Evolutionary conservation across 2,888 invertebrate genomes (phyloP).

Genomic region (Sclerodermus sp.): DNA sequence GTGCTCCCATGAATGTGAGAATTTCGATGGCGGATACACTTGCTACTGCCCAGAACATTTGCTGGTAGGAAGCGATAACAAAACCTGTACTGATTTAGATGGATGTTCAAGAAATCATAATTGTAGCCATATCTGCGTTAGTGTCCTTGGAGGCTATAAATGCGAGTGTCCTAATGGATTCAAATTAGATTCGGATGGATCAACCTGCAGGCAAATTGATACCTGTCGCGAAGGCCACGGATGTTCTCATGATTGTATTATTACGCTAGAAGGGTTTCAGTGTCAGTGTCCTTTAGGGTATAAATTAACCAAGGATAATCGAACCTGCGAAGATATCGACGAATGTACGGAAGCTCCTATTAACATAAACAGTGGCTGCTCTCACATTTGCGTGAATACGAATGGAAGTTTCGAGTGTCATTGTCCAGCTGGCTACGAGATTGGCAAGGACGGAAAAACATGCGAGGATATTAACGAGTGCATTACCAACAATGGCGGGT

Average conservation of each 20-base stretch:
- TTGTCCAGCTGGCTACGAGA: constrained; percentile 61
- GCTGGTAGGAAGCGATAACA: constrained; percentile 42
- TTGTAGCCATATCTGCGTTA: constrained; percentile 36
- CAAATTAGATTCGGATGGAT: constrained; percentile 42
- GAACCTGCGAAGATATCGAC: constrained; percentile 56
- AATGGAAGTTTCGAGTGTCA: constrained; percentile 65
- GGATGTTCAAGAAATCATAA: constrained; percentile 38
- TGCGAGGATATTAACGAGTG: constrained; percentile 54
- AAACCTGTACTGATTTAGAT: constrained; percentile 43
- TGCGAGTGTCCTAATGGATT: constrained; percentile 63
- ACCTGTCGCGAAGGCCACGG: constrained; percentile 38
- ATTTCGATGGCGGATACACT: constrained; percentile 56
- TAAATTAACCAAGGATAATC: constrained; percentile 30
- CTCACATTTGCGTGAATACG: constrained; percentile 63
- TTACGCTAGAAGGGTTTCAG: constrained; percentile 61
- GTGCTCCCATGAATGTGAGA: constrained; percentile 47
- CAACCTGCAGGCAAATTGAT: constrained; percentile 53
- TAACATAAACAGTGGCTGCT: constrained; percentile 40
- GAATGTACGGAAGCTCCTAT: constrained; percentile 57
- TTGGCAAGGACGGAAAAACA: constrained; percentile 43
- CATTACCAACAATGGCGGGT: constrained; percentile 62
- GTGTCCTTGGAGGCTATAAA: constrained; percentile 57
- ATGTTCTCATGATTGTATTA: constrained; percentile 60
- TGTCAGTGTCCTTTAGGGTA: constrained; percentile 58
- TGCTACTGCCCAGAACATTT: constrained; percentile 60